These are phyloP conservation scores for Nipponia nippon DNA, from an alignment of 2,113 vertebrate genomes.

Conservation along the genomic window DNA sequence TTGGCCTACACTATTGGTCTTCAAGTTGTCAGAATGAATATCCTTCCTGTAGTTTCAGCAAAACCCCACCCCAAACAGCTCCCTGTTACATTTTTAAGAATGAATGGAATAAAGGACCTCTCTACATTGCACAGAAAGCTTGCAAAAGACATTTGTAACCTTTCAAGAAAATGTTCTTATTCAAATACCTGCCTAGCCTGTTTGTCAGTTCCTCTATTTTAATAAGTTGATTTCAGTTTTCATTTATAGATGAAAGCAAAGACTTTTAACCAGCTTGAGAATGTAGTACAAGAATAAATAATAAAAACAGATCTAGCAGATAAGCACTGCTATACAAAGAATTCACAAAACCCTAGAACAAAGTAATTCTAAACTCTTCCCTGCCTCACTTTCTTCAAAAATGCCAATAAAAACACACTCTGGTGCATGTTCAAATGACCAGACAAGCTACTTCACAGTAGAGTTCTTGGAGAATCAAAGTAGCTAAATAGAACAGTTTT, in stretches of 20 bases:
- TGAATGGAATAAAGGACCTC: not conserved
- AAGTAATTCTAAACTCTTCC: not conserved
- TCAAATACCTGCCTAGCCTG: not conserved
- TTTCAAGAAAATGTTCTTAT: not conserved
- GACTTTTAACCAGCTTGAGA: not conserved
- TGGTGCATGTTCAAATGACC: not conserved
- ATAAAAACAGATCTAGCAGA: not conserved
- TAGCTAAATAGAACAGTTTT: not conserved
- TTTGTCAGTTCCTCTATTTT: not conserved
- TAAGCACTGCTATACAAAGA: not conserved
- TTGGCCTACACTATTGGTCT: not conserved
- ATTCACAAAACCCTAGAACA: not conserved
- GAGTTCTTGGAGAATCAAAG: not conserved
- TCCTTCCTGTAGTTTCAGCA: not conserved
- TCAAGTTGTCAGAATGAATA: not conserved
- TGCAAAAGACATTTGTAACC: not conserved
- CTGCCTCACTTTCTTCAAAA: not conserved
- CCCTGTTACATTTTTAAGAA: not conserved
- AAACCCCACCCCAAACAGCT: not conserved
- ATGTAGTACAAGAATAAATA: not conserved
- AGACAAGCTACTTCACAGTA: not conserved
- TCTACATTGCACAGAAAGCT: not conserved
- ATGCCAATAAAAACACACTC: not conserved
- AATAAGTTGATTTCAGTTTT: not conserved
- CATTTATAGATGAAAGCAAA: not conserved